Percentiles rank a stretch among this genome's conserved stretches.
phyloP scores from a whole-genome alignment of 2,797 vertebrate genomes.

The Sardinella longiceps region DNA sequence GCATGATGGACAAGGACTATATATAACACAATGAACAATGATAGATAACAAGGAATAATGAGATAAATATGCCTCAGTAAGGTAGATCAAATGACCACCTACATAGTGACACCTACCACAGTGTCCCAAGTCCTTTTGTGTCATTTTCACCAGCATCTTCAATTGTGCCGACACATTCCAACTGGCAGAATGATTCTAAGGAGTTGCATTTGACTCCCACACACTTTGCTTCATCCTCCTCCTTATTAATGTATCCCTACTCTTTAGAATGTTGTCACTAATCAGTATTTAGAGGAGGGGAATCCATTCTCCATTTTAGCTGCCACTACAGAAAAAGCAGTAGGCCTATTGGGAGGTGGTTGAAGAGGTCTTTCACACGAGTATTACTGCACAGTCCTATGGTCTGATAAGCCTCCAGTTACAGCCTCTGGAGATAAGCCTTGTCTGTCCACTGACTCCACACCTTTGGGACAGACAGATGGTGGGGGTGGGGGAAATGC shows the following conservation, averaged over 20 bases:
- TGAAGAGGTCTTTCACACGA: constrained; percentile 81
- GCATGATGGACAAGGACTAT: too few relatives aligned
- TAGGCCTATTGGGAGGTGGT: constrained; percentile 81
- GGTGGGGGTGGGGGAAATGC: constrained; percentile 52
- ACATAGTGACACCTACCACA: not conserved
- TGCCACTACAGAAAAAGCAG: constrained; percentile 73
- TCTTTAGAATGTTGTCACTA: constrained; percentile 54
- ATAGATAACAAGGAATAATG: too few relatives aligned
- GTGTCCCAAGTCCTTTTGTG: not conserved
- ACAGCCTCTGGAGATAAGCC: constrained; percentile 75
- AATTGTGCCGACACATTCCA: constrained; percentile 21
- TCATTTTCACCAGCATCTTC: not conserved
- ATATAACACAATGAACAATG: too few relatives aligned
- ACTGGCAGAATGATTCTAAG: constrained; percentile 9
- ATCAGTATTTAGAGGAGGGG: constrained; percentile 55
- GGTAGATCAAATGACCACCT: constrained; percentile 11
- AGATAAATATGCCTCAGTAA: too few relatives aligned
- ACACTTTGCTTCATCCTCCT: constrained; percentile 25
- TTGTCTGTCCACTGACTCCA: constrained; percentile 69
- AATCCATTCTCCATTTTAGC: constrained; percentile 67
- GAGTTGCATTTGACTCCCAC: constrained; percentile 33
- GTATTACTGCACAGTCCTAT: constrained; percentile 79
- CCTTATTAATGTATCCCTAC: constrained; percentile 21
- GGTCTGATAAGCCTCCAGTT: constrained; percentile 80
- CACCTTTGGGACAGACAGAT: constrained; percentile 62